phyloP scores from a whole-genome alignment of 2,888 invertebrate species.

The Aphrophora alni region DNA sequence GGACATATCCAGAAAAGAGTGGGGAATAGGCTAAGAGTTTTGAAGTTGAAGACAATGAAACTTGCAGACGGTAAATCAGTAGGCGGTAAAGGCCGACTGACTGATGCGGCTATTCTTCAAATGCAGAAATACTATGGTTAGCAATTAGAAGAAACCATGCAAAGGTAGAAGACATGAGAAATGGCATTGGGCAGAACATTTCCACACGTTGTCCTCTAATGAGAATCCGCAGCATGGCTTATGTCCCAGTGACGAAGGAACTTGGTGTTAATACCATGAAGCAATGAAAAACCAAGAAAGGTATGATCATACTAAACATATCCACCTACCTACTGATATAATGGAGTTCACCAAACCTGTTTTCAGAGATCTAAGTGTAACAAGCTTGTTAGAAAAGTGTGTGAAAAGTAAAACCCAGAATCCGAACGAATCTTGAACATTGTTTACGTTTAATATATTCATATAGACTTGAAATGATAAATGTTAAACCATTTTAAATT shows the following conservation, averaged over 20 bases:
- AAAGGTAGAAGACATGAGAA: conserved; percentile 35
- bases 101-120: not conserved
- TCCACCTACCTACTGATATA: not conserved
- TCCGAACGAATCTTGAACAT: conserved; percentile 2
- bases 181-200: conserved; percentile 50
- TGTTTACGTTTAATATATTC: too few relatives aligned
- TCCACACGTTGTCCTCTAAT: conserved; percentile 48
- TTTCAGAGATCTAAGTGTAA: not conserved
- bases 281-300: not conserved
- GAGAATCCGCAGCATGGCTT: conserved; percentile 47
- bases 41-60: not conserved
- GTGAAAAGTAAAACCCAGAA: not conserved
- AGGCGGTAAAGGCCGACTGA: not conserved
- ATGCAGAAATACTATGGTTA: conserved; percentile 47
- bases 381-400: conserved; percentile 7
- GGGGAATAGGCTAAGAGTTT: not conserved
- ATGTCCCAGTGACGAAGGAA: conserved; percentile 46
- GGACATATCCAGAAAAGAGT: not conserved
- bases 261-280: conserved; percentile 46
- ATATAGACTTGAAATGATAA: too few relatives aligned
- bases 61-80: not conserved
- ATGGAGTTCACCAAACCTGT: conserved; percentile 7
- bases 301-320: conserved; percentile 10
- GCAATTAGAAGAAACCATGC: conserved; percentile 48
- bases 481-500: too few relatives aligned